Evolutionary conservation across 2,797 vertebrate genomes (phyloP), one percentile per base, ranked within the genome.

Genomic region (Argentina silus): DNA sequence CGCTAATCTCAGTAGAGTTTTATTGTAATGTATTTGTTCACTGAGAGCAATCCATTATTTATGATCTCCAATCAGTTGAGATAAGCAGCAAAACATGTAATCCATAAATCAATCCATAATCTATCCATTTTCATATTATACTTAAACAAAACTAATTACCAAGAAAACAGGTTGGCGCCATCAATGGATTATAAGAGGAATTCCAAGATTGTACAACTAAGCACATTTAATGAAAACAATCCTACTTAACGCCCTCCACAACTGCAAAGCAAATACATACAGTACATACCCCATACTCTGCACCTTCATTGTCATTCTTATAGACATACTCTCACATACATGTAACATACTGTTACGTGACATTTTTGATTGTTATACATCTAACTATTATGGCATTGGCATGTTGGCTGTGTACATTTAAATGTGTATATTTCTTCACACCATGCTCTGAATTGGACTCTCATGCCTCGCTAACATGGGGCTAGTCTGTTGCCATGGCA

Each of bases 401-500:
- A 59, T 71, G 19, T 36, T 72, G 53, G 43, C 73, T 75, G 15
- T 61, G 81, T 69, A 15, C 78, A 81, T 77, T 51, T 9, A 14
- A 57, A 53, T 79, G 78, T 73, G 4, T 17, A 17, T 50, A 10
- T 77, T 80, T 81, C 76, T 64, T 80, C 74, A 83, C 71, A 42
- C 64, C 23, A 23, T 60, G 19, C 83, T 77, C 56, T 75, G 72
- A 89, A 81, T 83, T 78, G 64, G 81, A 82, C 80, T 78, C 42
- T 27, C 70, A 68, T 77, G 77, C 67, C 79, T 81, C 70, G 77
- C 76, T 80, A 80, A 82, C 78, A 78, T 83, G 73, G 23, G 83
- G 75, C 81, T 79, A 53, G 86, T 85, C 87, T 83, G 90, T 93
- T 91, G 90, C 91, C 86, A 92, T 93, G 90, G 90, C 71, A 86